Evolutionary conservation across 1,140 invertebrate genomes (phyloP), one percentile per base, ranked within the genome.

Genomic region (Tetramorium simillimum): DNA sequence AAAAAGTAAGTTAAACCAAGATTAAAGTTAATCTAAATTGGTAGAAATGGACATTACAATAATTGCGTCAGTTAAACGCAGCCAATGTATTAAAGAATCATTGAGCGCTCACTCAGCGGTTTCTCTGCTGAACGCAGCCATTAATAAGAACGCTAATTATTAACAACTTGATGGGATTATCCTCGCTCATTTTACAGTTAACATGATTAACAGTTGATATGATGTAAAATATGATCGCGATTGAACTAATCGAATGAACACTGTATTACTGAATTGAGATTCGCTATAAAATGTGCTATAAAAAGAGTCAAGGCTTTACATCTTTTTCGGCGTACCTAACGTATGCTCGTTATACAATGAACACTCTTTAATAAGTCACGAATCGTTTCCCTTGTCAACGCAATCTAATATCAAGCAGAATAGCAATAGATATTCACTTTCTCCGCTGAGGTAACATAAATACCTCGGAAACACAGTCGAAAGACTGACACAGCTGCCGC

Each of bases 321-420:
- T 28, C 28, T 51, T 37, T 73, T 18, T 73, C 80, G 33, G 49
- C 49, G 60, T 82, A n/a, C n/a, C n/a, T n/a, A 88, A 92, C 88
- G 69, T 88, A 88, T 89, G 88, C 77, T 88, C 87, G 73, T 87
- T 87, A 60, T 89, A 89, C 87, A 89, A 88, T 89, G 87, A 89
- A 87, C 80, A 88, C 88, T 91, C 82, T 86, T 87, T 18, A 67
- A 40, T 88, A 90, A 91, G 87, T 86, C 88, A 84, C 84, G 82
- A 89, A 88, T 88, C 56, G 53, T 81, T 65, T 88, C 76, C 75
- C 72, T 73, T 56, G 14, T 46, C 14, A 86, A 89, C 78, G 86
- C 85, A 86, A 88, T 78, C 80, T 78, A 86, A 89, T 86, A 86
- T 89, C 86, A 78, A 89, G 90, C 84, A 89, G 58, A 75, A 56